phyloP scores from a whole-genome alignment of 2,113 vertebrate genomes.

The Brachyistius frenatus region DNA sequence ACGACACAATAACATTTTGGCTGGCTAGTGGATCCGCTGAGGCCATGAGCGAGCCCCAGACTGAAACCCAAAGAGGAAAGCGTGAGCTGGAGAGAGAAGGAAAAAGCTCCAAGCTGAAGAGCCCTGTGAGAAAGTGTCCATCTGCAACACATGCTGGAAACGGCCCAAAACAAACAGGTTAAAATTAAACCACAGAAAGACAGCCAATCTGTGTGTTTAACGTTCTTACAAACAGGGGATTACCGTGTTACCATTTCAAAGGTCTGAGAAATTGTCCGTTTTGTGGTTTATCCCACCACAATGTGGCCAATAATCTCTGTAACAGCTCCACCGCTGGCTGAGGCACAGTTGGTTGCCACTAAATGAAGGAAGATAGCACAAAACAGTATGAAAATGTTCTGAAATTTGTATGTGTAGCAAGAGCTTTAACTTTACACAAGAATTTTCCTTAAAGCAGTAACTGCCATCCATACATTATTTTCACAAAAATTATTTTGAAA shows the following conservation, averaged over 20 bases:
- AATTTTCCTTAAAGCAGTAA: background rate
- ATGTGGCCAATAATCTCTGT: slow-evolving; percentile 50
- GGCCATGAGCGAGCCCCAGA: slow-evolving; percentile 40
- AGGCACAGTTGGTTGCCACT: slow-evolving; percentile 20
- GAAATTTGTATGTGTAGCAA: background rate
- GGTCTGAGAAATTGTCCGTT: slow-evolving; percentile 69
- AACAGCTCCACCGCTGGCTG: slow-evolving; percentile 38
- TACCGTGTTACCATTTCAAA: slow-evolving; percentile 74
- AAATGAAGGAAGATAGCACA: slow-evolving; percentile 17
- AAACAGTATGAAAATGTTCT: slow-evolving; percentile 22
- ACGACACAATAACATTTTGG: slow-evolving; percentile 41
- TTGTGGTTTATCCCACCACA: slow-evolving; percentile 64
- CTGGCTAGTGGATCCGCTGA: slow-evolving; percentile 32
- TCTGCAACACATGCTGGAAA: slow-evolving; percentile 77
- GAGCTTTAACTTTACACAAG: background rate
- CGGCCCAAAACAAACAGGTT: slow-evolving; percentile 84
- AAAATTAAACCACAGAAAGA: slow-evolving; percentile 83
- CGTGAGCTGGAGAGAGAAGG: slow-evolving; percentile 39
- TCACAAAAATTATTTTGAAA: slow-evolving; percentile 2
- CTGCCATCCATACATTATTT: too few relatives aligned
- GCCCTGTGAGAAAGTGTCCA: slow-evolving; percentile 83
- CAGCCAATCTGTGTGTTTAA: slow-evolving; percentile 74
- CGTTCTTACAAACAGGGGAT: slow-evolving; percentile 77
- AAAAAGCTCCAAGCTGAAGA: slow-evolving; percentile 59
- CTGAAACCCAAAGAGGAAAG: slow-evolving; percentile 41